These are phyloP conservation scores for Ophion obscuratus DNA, from an alignment of 2,888 invertebrate genomes.

Conservation along the genomic window DNA sequence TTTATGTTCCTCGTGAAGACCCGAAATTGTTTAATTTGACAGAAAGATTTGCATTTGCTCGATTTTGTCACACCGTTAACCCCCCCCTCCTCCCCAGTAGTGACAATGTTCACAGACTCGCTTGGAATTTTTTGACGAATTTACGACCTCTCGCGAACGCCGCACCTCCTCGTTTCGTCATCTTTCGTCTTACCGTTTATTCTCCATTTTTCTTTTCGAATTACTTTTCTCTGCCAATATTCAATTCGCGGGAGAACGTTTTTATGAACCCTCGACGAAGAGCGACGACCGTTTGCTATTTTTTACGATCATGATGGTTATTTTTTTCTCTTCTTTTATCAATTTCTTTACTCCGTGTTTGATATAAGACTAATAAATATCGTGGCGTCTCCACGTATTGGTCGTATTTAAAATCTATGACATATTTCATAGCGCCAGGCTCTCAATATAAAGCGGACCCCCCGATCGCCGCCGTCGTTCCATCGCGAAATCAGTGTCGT, in stretches of 20 bases:
- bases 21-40: too few relatives aligned
- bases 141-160: constrained; percentile 10
- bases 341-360: constrained; percentile 1
- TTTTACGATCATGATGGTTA: too few relatives aligned
- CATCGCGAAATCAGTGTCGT: constrained; percentile 22
- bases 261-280: constrained; percentile 27
- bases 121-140: not conserved
- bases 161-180: constrained; percentile 11
- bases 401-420: constrained; percentile 11
- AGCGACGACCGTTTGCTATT: not conserved
- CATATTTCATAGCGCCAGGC: not conserved
- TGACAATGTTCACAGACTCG: too few relatives aligned
- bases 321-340: not conserved
- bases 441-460: not conserved
- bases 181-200: too few relatives aligned
- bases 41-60: too few relatives aligned
- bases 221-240: constrained; percentile 4
- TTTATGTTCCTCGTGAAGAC: too few relatives aligned
- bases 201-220: too few relatives aligned
- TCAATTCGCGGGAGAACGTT: constrained; percentile 13
- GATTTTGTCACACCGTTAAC: too few relatives aligned
- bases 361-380: constrained; percentile 18
- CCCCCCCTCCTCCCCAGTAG: too few relatives aligned
- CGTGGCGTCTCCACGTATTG: not conserved
- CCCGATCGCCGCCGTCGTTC: not conserved